Conservation (phyloP, 2,888 invertebrate species). For the Ischnura elegans region DNA sequence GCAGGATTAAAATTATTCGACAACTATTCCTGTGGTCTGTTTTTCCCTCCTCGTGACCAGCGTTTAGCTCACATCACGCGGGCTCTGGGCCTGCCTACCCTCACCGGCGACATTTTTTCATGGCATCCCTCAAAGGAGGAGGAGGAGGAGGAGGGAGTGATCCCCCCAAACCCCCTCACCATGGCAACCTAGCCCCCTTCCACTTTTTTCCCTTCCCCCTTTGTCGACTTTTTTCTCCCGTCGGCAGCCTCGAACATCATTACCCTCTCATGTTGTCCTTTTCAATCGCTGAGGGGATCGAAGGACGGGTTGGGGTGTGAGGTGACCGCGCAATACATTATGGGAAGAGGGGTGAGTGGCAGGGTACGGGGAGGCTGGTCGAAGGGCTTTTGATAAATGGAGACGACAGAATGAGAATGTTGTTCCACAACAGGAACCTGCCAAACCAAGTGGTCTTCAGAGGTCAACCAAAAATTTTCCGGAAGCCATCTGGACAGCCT, state of each 20-base stretch:
- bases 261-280: constrained; percentile 64
- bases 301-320: background rate
- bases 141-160: no score
- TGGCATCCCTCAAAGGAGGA: background rate
- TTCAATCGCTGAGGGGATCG: constrained; percentile 35
- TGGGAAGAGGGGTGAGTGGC: background rate
- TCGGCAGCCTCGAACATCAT: constrained; percentile 42
- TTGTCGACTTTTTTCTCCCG: background rate
- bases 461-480: no score
- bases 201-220: background rate
- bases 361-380: background rate
- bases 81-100: no score
- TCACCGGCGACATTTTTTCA: constrained; percentile 3
- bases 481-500: no score
- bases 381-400: constrained; percentile 46
- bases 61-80: no score
- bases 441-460: background rate
- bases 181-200: background rate
- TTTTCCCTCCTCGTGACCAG: no score
- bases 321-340: background rate
- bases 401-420: constrained; percentile 60
- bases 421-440: no score
- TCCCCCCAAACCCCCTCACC: background rate
- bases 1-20: no score
- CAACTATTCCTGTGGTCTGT: no score